These are phyloP conservation scores for Hippoglossus stenolepis DNA, from an alignment of 2,113 vertebrate genomes.

Conservation along the genomic window DNA sequence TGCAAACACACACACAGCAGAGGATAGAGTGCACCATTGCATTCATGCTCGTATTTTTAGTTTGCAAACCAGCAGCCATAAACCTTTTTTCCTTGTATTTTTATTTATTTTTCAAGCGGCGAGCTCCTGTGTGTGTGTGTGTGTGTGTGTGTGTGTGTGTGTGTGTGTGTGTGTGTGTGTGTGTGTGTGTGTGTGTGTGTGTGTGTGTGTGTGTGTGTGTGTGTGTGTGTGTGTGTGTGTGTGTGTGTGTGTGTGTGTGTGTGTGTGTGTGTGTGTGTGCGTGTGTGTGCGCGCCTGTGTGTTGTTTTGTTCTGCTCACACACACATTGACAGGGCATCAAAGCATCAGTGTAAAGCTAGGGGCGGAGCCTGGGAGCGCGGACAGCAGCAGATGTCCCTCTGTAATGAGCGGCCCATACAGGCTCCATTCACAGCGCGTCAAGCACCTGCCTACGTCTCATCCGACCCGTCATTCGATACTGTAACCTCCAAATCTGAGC, in stretches of 20 bases:
- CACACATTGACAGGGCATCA: constrained; percentile 71
- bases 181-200: neutral
- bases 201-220: neutral
- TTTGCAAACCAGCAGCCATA: neutral
- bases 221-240: constrained; percentile 40
- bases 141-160: neutral
- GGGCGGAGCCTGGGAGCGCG: constrained; percentile 62
- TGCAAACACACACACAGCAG: neutral
- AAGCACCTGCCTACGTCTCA: constrained; percentile 71
- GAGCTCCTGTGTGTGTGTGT: constrained; percentile 41
- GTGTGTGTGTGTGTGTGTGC: neutral
- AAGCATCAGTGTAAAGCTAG: constrained; percentile 73
- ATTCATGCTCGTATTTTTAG: constrained; percentile 1
- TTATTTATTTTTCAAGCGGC: constrained; percentile 10
- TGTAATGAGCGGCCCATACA: constrained; percentile 74
- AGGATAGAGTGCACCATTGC: neutral
- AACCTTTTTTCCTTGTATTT: constrained; percentile 10
- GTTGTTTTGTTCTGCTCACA: constrained; percentile 59
- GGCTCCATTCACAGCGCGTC: constrained; percentile 69
- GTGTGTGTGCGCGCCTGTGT: neutral
- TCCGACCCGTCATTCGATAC: constrained; percentile 69
- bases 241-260: constrained; percentile 33
- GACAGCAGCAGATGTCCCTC: constrained; percentile 83
- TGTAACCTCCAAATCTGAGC: constrained; percentile 67
- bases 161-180: constrained; percentile 6